phyloP scores from a whole-genome alignment of 1,140 invertebrate genomes.

The Aethina tumida region DNA sequence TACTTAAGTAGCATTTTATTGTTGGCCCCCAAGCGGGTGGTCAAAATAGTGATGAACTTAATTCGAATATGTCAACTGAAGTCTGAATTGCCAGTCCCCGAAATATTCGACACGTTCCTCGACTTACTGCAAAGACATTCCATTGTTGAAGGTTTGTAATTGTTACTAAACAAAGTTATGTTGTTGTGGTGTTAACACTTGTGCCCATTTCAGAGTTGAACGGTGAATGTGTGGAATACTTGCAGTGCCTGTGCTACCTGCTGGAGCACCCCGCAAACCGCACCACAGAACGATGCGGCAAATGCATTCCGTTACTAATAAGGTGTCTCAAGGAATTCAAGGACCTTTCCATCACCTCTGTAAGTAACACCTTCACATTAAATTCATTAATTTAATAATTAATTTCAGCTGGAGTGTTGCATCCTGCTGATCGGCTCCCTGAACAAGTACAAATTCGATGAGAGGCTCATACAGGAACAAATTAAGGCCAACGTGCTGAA shows the following conservation, averaged over 20 bases:
- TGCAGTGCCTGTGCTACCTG: constrained; percentile 26
- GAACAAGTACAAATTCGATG: constrained; percentile 28
- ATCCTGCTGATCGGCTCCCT: constrained; percentile 25
- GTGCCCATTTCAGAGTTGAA: constrained; percentile 20
- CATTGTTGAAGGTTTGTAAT: constrained; percentile 16
- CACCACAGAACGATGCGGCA: constrained; percentile 16
- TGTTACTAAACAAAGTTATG: no score
- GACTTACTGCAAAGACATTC: constrained; percentile 17
- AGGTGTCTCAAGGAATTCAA: constrained; percentile 20
- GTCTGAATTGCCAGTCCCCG: constrained; percentile 28
- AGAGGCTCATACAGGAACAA: constrained; percentile 23
- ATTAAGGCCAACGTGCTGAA: constrained; percentile 20
- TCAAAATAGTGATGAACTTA: constrained; percentile 32
- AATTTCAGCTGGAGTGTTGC: constrained; percentile 21
- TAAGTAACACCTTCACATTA: constrained; percentile 9
- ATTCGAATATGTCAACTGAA: constrained; percentile 19
- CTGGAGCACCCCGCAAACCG: constrained; percentile 25
- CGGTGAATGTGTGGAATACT: constrained; percentile 19
- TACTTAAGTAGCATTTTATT: constrained; percentile 22
- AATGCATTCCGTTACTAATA: constrained; percentile 20
- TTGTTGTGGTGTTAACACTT: constrained; percentile 6
- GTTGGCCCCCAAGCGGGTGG: constrained; percentile 22
- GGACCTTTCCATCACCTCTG: constrained; percentile 11
- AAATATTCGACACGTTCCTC: constrained; percentile 25
- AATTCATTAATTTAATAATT: not conserved